Evolutionary conservation across 2,888 invertebrate species (phyloP).

Genomic region (Ectemnius continuus): DNA sequence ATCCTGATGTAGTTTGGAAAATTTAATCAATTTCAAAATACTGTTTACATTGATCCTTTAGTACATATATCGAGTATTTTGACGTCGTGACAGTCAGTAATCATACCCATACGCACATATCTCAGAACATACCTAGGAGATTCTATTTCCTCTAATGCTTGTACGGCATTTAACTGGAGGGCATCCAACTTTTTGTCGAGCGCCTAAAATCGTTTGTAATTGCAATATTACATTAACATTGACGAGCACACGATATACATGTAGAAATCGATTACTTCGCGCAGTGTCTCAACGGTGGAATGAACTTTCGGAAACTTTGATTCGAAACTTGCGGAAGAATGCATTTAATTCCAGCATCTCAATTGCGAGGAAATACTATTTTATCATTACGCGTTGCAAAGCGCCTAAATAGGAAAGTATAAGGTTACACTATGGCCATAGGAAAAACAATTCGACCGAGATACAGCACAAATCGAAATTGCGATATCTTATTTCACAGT

Average conservation of each 20-base stretch:
- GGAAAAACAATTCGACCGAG: not conserved
- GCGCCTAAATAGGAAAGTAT: not conserved
- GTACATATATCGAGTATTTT: too few species aligned
- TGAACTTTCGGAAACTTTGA: too few species aligned
- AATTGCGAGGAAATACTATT: not conserved
- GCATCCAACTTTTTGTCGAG: slow-evolving; percentile 75
- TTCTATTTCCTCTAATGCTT: slow-evolving; percentile 70
- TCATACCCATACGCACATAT: slow-evolving; percentile 21
- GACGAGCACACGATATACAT: not conserved
- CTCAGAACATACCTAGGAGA: slow-evolving; percentile 66
- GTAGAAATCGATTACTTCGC: too few species aligned
- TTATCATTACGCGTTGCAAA: too few species aligned
- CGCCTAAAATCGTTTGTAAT: slow-evolving; percentile 67
- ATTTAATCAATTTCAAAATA: too few species aligned
- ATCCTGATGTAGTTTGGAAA: too few species aligned
- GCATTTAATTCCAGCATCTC: too few species aligned
- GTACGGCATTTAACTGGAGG: slow-evolving; percentile 70
- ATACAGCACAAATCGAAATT: too few species aligned
- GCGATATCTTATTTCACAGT: too few species aligned
- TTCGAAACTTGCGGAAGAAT: too few species aligned
- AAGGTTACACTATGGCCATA: slow-evolving; percentile 5
- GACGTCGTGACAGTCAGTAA: not conserved
- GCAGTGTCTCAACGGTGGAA: too few species aligned
- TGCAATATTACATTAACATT: slow-evolving; percentile 24
- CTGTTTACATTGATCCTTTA: too few species aligned